A percentile compares a stretch with the other conserved stretches of the same genome.
Evolutionary conservation across 2,797 vertebrate genomes (phyloP).

Genomic region (Carapus acus): DNA sequence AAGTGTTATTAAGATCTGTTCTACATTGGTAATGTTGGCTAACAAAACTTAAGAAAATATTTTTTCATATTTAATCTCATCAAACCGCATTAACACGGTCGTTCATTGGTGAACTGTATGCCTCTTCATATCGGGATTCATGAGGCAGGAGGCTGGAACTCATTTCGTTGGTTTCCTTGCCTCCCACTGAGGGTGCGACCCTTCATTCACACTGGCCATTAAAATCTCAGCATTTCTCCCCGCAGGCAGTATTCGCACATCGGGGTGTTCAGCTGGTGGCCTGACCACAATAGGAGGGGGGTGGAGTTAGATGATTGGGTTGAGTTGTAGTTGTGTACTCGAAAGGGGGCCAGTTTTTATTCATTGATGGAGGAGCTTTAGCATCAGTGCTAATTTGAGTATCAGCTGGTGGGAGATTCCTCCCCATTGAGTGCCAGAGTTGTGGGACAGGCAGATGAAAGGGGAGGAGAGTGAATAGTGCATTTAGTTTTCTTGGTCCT

Average conservation of each 20-base stretch:
- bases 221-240: conserved; percentile 59
- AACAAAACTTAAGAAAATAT: no score
- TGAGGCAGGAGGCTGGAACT: conserved; percentile 49
- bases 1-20: conserved; percentile 19
- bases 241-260: conserved; percentile 52
- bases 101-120: conserved; percentile 22
- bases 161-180: conserved; percentile 56
- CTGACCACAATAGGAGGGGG: conserved; percentile 46
- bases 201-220: conserved; percentile 61
- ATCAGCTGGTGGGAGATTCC: conserved; percentile 61
- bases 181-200: conserved; percentile 60
- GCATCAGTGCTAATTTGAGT: conserved; percentile 63
- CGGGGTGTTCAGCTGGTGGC: conserved; percentile 49
- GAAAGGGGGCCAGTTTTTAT: conserved; percentile 31
- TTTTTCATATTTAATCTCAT: no score
- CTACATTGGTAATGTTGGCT: no score
- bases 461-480: conserved; percentile 46
- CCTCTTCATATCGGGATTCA: conserved; percentile 27
- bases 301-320: conserved; percentile 50
- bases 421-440: conserved; percentile 58
- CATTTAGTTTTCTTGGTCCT: conserved; percentile 48
- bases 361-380: conserved; percentile 46
- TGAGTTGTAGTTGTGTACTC: conserved; percentile 38
- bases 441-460: conserved; percentile 59
- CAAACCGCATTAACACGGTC: conserved; percentile 23